Evolutionary conservation across 2,113 vertebrate genomes (phyloP).

Genomic region (Eclectus roratus): DNA sequence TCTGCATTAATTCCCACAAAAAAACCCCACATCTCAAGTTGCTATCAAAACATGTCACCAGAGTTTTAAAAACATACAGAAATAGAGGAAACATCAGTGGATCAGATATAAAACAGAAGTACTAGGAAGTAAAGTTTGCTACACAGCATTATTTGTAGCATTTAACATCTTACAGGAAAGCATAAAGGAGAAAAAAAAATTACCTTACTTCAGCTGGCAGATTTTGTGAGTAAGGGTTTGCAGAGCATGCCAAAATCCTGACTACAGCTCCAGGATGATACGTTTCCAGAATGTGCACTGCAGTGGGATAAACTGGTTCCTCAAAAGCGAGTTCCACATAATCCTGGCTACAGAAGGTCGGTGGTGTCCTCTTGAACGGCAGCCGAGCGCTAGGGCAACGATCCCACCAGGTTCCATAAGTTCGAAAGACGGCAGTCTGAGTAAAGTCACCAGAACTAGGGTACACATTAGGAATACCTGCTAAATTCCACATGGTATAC

Average conservation of each 20-base stretch:
- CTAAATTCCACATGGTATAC: constrained; percentile 98
- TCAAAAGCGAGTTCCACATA: constrained; percentile 95
- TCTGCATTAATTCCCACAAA: neutral
- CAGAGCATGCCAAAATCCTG: constrained; percentile 94
- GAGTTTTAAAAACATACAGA: neutral
- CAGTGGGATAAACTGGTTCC: constrained; percentile 93
- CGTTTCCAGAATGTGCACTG: constrained; percentile 93
- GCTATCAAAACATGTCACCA: neutral
- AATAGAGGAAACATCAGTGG: neutral
- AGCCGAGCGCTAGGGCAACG: constrained; percentile 83
- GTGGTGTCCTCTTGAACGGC: constrained; percentile 84
- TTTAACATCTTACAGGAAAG: neutral
- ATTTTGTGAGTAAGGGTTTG: constrained; percentile 94
- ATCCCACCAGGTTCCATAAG: constrained; percentile 96
- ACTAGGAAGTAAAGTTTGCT: neutral
- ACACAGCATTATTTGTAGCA: neutral
- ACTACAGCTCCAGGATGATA: constrained; percentile 96
- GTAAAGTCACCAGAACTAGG: constrained; percentile 98
- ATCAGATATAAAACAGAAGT: neutral
- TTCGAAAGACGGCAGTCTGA: constrained; percentile 95
- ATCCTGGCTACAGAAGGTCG: constrained; percentile 90
- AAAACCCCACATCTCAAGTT: neutral
- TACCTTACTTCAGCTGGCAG: constrained; percentile 92
- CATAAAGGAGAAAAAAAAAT: constrained; percentile 29
- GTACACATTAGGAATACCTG: constrained; percentile 93